Evolutionary conservation across 2,797 vertebrate genomes (phyloP).

Genomic region (Myiotriccus ornatus): DNA sequence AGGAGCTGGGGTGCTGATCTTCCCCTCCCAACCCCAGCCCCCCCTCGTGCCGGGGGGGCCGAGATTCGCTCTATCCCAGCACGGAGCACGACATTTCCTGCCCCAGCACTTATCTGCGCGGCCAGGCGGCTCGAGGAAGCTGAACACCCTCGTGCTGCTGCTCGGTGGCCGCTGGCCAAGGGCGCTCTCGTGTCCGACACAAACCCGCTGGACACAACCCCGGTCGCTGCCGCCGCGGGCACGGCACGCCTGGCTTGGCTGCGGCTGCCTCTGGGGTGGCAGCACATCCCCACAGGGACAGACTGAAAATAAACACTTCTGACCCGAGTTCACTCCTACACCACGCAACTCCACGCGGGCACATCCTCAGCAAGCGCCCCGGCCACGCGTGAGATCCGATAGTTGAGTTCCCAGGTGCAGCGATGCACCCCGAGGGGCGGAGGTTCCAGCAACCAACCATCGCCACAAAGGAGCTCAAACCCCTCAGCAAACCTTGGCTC

Average conservation of each 20-base stretch:
- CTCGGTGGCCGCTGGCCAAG: neutral
- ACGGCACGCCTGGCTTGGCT: rapidly evolving
- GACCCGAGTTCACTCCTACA: neutral
- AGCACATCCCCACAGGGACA: rapidly evolving
- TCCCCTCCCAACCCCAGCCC: neutral
- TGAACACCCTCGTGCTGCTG: neutral
- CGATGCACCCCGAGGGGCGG: neutral
- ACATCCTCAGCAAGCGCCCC: rapidly evolving
- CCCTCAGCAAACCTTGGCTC: neutral
- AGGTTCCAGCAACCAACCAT: neutral
- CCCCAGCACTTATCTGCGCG: neutral
- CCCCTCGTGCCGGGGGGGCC: rapidly evolving
- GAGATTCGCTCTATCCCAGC: neutral
- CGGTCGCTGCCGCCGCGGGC: rapidly evolving
- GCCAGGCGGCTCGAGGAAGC: slow-evolving; percentile 43
- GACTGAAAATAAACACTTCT: neutral
- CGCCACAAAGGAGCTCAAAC: rapidly evolving
- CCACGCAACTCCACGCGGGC: rapidly evolving
- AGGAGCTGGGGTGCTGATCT: neutral
- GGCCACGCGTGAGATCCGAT: rapidly evolving
- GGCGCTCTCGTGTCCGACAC: neutral
- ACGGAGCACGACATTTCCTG: neutral
- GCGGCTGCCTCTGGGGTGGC: rapidly evolving
- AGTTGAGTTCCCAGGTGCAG: rapidly evolving
- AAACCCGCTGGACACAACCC: neutral